Base-by-base conservation (phyloP, 2,113 vertebrate genomes). In the Oreochromis tanganicae region DNA sequence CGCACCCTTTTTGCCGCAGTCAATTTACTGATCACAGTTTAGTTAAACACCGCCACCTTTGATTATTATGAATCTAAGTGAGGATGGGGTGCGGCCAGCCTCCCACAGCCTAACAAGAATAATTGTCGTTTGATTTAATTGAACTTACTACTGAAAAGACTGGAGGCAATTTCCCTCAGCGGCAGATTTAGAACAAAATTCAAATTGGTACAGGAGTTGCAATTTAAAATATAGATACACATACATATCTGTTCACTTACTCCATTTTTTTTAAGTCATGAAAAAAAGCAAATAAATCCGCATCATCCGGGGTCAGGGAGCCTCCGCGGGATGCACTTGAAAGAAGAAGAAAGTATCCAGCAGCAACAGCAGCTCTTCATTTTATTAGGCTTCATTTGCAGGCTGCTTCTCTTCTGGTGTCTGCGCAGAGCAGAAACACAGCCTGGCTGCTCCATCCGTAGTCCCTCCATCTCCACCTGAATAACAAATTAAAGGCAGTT, bases 401-500 rank as follows among this genome's bases (percentile, higher is more conserved):
- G 83, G 85, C 81, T 92, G 86, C 89, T 73, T 83, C 85, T 87
- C 85, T 84, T 88, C 86, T 85, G 85, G 81, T 92, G 90, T 89
- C 90, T 92, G 91, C 38, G 59, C 81, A n/a, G 88, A 93, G 91
- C 91, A 90, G 82, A 89, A 85, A 46, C 89, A n/a, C 21, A 83
- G 90, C 59, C 91, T 48, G 80, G 86, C 85, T 91, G 41, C 93
- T 91, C 88, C 89, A 87, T 88, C 88, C 80, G 83, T 87, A 78
- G 55, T 92, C 89, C 91, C 87, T 93, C 89, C 91, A 91, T 92
- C 86, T 93, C 89, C 85, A 94, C 91, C 87, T 94, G 94, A 96
- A 95, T 92, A 94, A 93, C 95, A 95, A 94, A 96, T 96, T 96
- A 96, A 94, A 94, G 92, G 89, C 91, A 80, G 71, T 81, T 92